A percentile compares a stretch with the other conserved stretches of the same genome.
Evolutionary conservation across 2,797 vertebrate species (phyloP).

Genomic region (Gymnocypris eckloni): DNA sequence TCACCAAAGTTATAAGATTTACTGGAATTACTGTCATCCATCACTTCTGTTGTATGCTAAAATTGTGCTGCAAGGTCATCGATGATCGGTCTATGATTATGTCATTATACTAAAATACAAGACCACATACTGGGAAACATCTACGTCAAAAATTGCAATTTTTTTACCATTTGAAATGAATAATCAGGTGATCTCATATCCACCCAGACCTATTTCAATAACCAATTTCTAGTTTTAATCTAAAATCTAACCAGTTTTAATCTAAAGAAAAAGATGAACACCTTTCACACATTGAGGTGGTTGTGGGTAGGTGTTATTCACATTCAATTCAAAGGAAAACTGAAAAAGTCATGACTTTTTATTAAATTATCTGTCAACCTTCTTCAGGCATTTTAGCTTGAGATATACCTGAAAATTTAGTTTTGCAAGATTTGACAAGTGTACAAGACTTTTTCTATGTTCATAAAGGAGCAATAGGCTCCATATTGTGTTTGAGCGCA

Average conservation of each 20-base stretch:
- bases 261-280: neutral
- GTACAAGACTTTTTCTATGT: neutral
- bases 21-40: neutral
- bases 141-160: neutral
- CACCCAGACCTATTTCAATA: neutral
- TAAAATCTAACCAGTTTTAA: neutral
- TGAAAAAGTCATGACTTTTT: neutral
- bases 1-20: neutral
- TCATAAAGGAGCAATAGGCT: slow-evolving; percentile 26
- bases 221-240: neutral
- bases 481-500: slow-evolving; percentile 59
- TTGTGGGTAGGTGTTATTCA: too few relatives aligned
- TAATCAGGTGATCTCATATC: neutral
- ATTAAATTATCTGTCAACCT: neutral
- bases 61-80: neutral
- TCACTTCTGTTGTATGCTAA: neutral
- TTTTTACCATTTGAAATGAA: slow-evolving; percentile 13
- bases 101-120: neutral
- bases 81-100: neutral
- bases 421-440: neutral
- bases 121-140: slow-evolving; percentile 12
- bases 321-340: neutral
- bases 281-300: neutral
- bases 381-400: neutral
- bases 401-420: neutral